A percentile compares a stretch with the other conserved stretches of the same genome.
phyloP scores from a whole-genome alignment of 1,140 invertebrate genomes.

The Piezodorus guildinii region DNA sequence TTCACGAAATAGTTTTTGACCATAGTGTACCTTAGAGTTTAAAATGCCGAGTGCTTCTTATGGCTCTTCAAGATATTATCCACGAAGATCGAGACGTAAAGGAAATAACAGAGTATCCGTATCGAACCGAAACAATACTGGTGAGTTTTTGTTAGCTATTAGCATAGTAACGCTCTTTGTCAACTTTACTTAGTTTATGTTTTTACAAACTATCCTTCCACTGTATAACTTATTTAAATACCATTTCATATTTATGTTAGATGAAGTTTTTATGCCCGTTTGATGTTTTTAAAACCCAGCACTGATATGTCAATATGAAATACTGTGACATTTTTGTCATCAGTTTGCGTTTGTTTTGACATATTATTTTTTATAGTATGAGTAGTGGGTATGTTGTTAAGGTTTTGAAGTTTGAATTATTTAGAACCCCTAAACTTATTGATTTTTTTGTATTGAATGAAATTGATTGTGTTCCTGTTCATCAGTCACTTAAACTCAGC shows the following conservation, averaged over 20 bases:
- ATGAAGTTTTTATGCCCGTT: conserved; percentile 44
- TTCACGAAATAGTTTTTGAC: conserved; percentile 15
- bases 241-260: background rate
- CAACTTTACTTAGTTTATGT: background rate
- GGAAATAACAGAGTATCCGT: conserved; percentile 68
- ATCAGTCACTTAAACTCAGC: no score
- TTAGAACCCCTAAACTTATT: no score
- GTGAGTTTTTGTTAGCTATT: conserved; percentile 38
- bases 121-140: conserved; percentile 60
- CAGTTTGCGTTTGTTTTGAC: no score
- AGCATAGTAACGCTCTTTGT: conserved; percentile 14
- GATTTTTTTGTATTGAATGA: no score
- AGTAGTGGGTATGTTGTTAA: no score
- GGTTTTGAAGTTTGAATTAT: no score
- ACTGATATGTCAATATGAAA: background rate
- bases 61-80: conserved; percentile 73
- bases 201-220: background rate
- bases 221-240: background rate
- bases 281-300: conserved; percentile 25
- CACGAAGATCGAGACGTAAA: conserved; percentile 72
- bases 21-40: background rate
- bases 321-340: no score
- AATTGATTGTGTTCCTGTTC: no score
- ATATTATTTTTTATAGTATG: no score
- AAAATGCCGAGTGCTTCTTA: conserved; percentile 85